Evolutionary conservation across 2,113 vertebrate species (phyloP).

Genomic region (Raja brachyura): DNA sequence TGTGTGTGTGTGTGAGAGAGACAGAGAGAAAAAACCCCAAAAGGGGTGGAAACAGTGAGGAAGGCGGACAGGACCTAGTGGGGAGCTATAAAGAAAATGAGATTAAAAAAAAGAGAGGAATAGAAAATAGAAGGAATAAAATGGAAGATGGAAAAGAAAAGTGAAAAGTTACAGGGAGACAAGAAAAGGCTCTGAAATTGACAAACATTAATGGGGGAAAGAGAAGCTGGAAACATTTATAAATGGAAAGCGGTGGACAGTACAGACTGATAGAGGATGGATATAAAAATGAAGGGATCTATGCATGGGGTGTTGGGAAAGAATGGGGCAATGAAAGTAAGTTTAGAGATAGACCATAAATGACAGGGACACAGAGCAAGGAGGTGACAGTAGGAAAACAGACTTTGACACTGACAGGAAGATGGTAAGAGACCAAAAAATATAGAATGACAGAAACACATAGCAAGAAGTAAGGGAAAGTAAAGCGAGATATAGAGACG

Average conservation of each 20-base stretch:
- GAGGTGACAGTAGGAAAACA: neutral
- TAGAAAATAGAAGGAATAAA: neutral
- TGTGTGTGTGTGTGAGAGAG: neutral
- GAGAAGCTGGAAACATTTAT: no score
- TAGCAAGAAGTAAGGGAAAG: neutral
- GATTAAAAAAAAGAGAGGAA: neutral
- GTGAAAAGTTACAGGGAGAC: neutral
- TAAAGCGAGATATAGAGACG: neutral
- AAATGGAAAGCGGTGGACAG: no score
- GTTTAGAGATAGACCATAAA: neutral
- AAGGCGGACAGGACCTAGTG: neutral
- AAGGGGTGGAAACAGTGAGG: neutral
- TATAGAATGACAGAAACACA: neutral
- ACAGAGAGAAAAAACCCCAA: neutral
- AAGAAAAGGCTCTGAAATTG: neutral
- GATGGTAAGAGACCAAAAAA: neutral
- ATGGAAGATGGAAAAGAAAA: neutral
- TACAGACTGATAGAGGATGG: neutral
- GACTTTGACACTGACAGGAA: neutral
- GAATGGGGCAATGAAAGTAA: neutral
- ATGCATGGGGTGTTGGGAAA: neutral
- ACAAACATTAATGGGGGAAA: neutral
- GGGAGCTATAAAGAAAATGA: neutral
- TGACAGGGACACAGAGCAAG: neutral
- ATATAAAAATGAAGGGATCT: neutral